phyloP scores from a whole-genome alignment of 2,888 invertebrate species.

The Augochlorella aurata region DNA sequence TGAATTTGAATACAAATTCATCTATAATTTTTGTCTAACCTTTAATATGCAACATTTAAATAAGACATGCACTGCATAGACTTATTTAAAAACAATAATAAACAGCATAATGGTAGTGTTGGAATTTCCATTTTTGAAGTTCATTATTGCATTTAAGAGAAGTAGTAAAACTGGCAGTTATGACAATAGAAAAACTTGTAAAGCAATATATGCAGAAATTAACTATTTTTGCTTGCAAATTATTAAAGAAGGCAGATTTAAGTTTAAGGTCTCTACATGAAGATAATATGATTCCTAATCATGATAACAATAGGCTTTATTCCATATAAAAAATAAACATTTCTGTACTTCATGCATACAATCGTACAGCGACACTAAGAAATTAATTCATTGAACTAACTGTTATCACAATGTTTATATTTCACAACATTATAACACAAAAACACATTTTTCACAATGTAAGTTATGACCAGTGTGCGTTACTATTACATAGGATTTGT shows the following conservation, averaged over 20 bases:
- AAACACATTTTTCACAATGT: neutral
- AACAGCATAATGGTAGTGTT: neutral
- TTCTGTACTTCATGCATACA: conserved; percentile 57
- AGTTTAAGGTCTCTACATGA: conserved; percentile 11
- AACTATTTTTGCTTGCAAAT: conserved; percentile 30
- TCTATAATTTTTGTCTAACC: neutral
- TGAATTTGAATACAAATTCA: conserved; percentile 35
- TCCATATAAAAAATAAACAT: conserved; percentile 39
- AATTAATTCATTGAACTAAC: conserved; percentile 15
- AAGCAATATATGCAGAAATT: conserved; percentile 32
- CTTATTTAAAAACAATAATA: conserved; percentile 3
- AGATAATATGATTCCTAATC: conserved; percentile 40
- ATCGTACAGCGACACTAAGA: conserved; percentile 22
- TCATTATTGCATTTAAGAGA: neutral
- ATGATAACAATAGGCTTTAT: conserved; percentile 29
- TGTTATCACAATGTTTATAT: conserved; percentile 17
- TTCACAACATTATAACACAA: neutral
- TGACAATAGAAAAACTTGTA: conserved; percentile 19
- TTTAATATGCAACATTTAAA: conserved; percentile 4
- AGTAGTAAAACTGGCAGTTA: conserved; percentile 25
- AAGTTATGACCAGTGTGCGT: conserved; percentile 1
- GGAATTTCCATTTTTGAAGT: neutral
- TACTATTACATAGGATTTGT: neutral
- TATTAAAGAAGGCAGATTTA: conserved; percentile 26
- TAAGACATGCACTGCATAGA: neutral